Evolutionary conservation across 2,888 invertebrate species (phyloP).

Genomic region (Exephanes ischioxanthus): DNA sequence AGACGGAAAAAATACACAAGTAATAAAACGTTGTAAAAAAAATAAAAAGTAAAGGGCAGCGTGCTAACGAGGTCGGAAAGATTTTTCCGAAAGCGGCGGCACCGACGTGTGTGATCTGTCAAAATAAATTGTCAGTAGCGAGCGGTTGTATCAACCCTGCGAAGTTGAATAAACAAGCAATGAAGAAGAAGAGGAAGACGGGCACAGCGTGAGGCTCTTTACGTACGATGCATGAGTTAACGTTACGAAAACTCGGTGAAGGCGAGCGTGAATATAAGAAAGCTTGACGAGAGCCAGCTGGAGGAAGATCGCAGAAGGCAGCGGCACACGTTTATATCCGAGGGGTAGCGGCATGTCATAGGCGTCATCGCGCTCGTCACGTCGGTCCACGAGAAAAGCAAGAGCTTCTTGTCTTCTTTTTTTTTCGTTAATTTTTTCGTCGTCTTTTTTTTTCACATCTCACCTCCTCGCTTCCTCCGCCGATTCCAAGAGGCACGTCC

Average conservation of each 20-base stretch:
- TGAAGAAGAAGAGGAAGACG: constrained; percentile 16
- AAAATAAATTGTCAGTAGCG: constrained; percentile 74
- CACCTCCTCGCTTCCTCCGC: constrained; percentile 33
- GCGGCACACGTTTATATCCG: constrained; percentile 61
- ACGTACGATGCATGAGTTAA: constrained; percentile 64
- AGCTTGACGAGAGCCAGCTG: constrained; percentile 75
- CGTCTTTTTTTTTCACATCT: constrained; percentile 25
- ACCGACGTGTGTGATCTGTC: constrained; percentile 72
- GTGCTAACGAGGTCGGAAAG: constrained; percentile 34
- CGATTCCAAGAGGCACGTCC: constrained; percentile 58
- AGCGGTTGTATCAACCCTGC: constrained; percentile 73
- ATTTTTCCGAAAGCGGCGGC: constrained; percentile 47
- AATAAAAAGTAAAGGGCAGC: background rate
- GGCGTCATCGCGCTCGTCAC: constrained; percentile 71
- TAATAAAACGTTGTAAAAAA: constrained; percentile 25
- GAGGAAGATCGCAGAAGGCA: constrained; percentile 52
- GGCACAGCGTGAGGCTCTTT: constrained; percentile 30
- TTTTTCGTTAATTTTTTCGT: constrained; percentile 31
- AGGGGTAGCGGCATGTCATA: constrained; percentile 63
- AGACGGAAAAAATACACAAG: constrained; percentile 8
- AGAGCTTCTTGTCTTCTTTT: constrained; percentile 31
- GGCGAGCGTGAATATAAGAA: constrained; percentile 63
- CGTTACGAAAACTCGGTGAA: constrained; percentile 51
- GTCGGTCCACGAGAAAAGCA: constrained; percentile 48
- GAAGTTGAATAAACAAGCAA: constrained; percentile 75